Conservation (phyloP, 1,140 invertebrate genomes). For the Acromyrmex charruanus region DNA sequence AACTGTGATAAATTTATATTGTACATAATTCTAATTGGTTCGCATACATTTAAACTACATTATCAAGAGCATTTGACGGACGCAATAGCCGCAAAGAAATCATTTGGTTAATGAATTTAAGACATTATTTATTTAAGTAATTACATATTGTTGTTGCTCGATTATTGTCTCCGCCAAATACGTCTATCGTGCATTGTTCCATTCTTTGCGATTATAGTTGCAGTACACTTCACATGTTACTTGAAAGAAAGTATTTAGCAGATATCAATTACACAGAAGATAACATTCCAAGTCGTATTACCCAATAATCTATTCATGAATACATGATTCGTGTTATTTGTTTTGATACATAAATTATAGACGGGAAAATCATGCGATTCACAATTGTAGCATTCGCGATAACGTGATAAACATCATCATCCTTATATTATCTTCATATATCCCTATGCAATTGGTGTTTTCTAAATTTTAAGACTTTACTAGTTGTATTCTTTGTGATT, state of each 20-base stretch:
- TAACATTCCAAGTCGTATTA: slow-evolving; percentile 67
- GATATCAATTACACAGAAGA: slow-evolving; percentile 36
- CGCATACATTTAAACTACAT: slow-evolving; percentile 46
- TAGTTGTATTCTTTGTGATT: slow-evolving; percentile 72
- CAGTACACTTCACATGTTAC: slow-evolving; percentile 62
- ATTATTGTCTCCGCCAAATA: slow-evolving; percentile 11
- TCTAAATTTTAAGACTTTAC: slow-evolving; percentile 74
- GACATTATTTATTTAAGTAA: background rate
- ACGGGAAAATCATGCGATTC: slow-evolving; percentile 27
- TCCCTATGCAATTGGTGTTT: slow-evolving; percentile 75
- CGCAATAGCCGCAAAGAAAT: background rate
- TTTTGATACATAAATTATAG: slow-evolving; percentile 57
- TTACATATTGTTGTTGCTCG: slow-evolving; percentile 11
- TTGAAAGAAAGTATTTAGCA: slow-evolving; percentile 61
- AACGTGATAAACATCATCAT: slow-evolving; percentile 56
- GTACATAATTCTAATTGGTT: slow-evolving; percentile 65
- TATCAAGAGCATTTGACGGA: slow-evolving; percentile 20
- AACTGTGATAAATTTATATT: slow-evolving; percentile 83
- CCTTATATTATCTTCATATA: slow-evolving; percentile 70
- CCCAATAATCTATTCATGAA: slow-evolving; percentile 38
- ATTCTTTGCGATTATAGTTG: slow-evolving; percentile 37
- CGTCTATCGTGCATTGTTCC: slow-evolving; percentile 30
- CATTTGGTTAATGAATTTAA: background rate
- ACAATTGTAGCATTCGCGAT: slow-evolving; percentile 62
- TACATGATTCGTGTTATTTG: slow-evolving; percentile 60